Conservation (phyloP, 1,140 invertebrate species). For the Drosophila mayri region DNA sequence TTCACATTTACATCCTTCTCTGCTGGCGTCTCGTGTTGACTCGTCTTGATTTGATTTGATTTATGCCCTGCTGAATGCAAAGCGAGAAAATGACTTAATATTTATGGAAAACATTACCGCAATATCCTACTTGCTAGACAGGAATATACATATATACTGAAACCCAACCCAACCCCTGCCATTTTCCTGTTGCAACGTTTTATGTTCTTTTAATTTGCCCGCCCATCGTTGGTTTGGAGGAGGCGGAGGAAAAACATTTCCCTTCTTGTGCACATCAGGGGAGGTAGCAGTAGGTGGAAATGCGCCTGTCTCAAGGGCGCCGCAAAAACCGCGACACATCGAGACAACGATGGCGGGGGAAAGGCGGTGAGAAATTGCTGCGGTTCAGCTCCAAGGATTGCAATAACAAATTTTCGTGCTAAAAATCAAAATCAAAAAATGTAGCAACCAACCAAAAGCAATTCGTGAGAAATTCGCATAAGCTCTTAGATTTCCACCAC, state of each 20-base stretch:
- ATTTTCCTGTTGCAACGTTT: conserved; percentile 32
- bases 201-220: conserved; percentile 56
- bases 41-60: conserved; percentile 52
- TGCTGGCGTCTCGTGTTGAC: conserved; percentile 30
- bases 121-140: conserved; percentile 48
- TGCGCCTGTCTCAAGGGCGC: conserved; percentile 48
- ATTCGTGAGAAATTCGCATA: conserved; percentile 49
- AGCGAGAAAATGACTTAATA: conserved; percentile 56
- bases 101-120: conserved; percentile 57
- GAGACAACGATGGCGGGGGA: neutral
- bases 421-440: conserved; percentile 33
- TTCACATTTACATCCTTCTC: conserved; percentile 1
- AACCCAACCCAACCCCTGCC: neutral
- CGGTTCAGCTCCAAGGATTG: conserved; percentile 27
- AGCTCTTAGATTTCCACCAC: conserved; percentile 32
- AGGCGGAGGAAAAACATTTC: neutral
- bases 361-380: conserved; percentile 4
- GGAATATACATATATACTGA: neutral
- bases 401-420: conserved; percentile 41
- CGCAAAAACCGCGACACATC: conserved; percentile 50
- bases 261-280: conserved; percentile 5
- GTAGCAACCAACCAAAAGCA: conserved; percentile 3
- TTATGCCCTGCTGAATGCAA: conserved; percentile 50
- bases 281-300: neutral
- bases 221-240: conserved; percentile 2